These are phyloP conservation scores for Leptodactylus fuscus DNA, from an alignment of 2,113 vertebrate genomes.

Conservation along the genomic window DNA sequence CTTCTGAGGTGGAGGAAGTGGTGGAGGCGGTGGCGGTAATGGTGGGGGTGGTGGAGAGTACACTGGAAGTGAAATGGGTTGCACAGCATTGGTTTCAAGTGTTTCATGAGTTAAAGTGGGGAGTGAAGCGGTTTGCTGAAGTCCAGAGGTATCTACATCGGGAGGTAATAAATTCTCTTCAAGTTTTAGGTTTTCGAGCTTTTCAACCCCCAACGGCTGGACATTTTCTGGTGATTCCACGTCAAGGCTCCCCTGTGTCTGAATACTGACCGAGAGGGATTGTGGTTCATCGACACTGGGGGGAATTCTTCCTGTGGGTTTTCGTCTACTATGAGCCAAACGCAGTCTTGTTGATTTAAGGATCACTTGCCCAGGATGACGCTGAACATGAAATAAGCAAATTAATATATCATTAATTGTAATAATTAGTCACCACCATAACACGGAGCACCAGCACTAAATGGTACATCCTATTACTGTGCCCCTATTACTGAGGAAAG, in stretches of 20 bases:
- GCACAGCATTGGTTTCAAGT: constrained; percentile 67
- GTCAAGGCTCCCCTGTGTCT: constrained; percentile 71
- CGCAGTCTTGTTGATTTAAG: constrained; percentile 90
- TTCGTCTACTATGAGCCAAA: constrained; percentile 78
- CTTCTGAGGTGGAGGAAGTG: constrained; percentile 68
- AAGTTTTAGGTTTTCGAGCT: constrained; percentile 65
- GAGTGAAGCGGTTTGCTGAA: constrained; percentile 65
- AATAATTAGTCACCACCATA: too few relatives aligned
- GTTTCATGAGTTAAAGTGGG: constrained; percentile 68
- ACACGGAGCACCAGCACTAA: too few relatives aligned
- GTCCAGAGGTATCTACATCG: constrained; percentile 69
- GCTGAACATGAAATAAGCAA: constrained; percentile 71
- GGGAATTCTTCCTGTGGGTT: constrained; percentile 64
- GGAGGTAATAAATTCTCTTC: constrained; percentile 74
- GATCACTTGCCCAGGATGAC: constrained; percentile 92
- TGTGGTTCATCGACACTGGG: constrained; percentile 67
- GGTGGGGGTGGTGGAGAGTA: constrained; percentile 64
- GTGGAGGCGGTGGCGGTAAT: constrained; percentile 61
- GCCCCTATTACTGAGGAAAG: too few relatives aligned
- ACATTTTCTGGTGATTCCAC: constrained; percentile 66
- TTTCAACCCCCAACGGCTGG: constrained; percentile 65
- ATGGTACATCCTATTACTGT: too few relatives aligned
- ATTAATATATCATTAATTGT: too few relatives aligned
- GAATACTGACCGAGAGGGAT: constrained; percentile 75
- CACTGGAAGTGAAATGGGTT: constrained; percentile 67